Base-by-base conservation (phyloP, 2,113 vertebrate species). In the Cepphus grylle region DNA sequence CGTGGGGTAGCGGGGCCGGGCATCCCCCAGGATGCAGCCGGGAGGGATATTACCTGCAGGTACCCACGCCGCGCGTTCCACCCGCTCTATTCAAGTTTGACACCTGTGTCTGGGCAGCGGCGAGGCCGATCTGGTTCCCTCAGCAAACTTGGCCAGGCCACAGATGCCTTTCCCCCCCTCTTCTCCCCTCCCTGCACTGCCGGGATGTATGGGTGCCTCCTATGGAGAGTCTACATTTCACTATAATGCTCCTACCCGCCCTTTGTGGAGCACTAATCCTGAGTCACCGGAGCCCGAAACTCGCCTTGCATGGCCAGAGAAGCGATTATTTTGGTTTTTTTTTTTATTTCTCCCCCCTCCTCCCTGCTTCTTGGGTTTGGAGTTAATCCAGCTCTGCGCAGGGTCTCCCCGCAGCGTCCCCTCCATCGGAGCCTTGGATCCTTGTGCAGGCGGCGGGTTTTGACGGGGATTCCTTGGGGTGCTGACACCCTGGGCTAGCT, bases 191-290 rank as follows among this genome's bases (percentile, higher is more conserved):
- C 58, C 86, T 2, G 0, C 84, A 73, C 61, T 3, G 90, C 72
- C 3, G 6, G 77, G 78, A 95, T 93, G 69, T 94, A 26, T 74
- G 93, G 88, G 62, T 94, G 88, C 86, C 95, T 97, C 96, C 97
- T 88, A 94, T 72, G 80, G 94, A 89, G 95, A 93, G 58, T 93
- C 97, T 92, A 79, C 84, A 73, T 92, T 88, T 94, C 79, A 76
- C 86, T 95, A 76, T 85, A 94, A 93, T 93, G 63, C 80, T 87
- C 67, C 93, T 73, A 79, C 79, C 36, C 88, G 89, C 74, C 84
- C 76, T 95, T 97, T 97, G 96, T 97, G 86, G 88, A 88, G 79
- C 66, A 81, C 79, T 94, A 92, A 97, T 94, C 93, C 97, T 94
- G 89, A 96, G 38, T 61, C 84, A 70, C 65, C 78, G 65, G 83